phyloP scores from a whole-genome alignment of 2,797 vertebrate genomes.

The Podarcis siculus region DNA sequence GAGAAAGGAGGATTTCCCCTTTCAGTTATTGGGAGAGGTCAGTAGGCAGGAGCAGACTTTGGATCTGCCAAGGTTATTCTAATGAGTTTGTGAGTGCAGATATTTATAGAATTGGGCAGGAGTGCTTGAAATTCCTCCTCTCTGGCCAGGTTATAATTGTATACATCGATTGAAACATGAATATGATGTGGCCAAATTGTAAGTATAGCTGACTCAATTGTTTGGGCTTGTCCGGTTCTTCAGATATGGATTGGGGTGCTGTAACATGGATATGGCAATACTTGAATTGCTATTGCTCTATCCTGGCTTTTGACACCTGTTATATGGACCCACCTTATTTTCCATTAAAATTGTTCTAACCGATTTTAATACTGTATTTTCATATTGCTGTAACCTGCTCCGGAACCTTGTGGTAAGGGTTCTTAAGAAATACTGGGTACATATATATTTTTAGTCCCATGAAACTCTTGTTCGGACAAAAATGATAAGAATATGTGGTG shows the following conservation, averaged over 20 bases:
- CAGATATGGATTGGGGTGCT: not conserved
- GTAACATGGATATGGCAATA: not conserved
- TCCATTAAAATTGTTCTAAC: too few species aligned
- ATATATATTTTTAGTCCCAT: not conserved
- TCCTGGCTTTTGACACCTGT: too few species aligned
- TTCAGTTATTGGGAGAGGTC: not conserved
- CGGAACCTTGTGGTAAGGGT: too few species aligned
- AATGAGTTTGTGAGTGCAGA: not conserved
- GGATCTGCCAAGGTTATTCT: not conserved
- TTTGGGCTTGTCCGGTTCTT: not conserved
- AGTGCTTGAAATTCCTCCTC: not conserved
- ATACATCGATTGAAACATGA: not conserved
- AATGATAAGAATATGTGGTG: not conserved
- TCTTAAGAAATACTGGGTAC: too few species aligned
- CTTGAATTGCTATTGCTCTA: not conserved
- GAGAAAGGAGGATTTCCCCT: not conserved
- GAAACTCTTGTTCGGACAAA: not conserved
- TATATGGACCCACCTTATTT: too few species aligned
- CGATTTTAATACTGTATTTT: too few species aligned
- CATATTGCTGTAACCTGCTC: too few species aligned
- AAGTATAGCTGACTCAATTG: not conserved
- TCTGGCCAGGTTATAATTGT: not conserved
- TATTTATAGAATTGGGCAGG: not conserved
- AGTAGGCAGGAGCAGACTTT: not conserved
- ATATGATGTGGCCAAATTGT: not conserved